Evolutionary conservation across 2,888 invertebrate genomes (phyloP), one percentile per base, ranked within the genome.

Genomic region (Amphipoea lucens): DNA sequence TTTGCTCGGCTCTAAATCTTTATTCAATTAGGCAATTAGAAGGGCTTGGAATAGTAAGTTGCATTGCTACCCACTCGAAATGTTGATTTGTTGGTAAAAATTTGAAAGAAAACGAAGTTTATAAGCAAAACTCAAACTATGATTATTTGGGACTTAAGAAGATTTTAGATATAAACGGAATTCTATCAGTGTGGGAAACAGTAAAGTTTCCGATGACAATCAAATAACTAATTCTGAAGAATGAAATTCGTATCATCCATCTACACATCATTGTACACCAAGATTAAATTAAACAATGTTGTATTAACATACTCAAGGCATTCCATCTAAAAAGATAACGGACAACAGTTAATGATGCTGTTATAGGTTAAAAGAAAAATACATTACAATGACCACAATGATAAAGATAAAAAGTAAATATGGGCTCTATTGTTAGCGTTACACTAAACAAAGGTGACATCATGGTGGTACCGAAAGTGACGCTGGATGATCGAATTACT

Each of bases 371-470:
- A 85, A 78, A 89, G 80, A 81, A 87, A 87, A 86, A 88, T 86
- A 78, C 77, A 90, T 85, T 82, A 85, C 81, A 75, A 83, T 78
- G 81, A 83, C 76, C 81, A 87, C 79, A 85, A 87, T 90, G 91
- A 91, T 90, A 91, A 90, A 82, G 91, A 92, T 90, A 91, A 93
- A 92, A 92, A 91, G 91, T 92, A 94, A 94, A 94, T 90, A 94
- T 84, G 90, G 90, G 87, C 89, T 78, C 88, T 86, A 92, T 91
- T 93, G 93, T 94, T 87, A 90, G 86, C 89, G 88, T 87, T 89
- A 89, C 88, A 88, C 89, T 89, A 90, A 91, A 91, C 91, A 92
- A 89, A 90, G 91, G 89, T 95, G 95, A 95, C 94, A 93, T 95
- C 94, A 94, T 90, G 90, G 92, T 80, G 86, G 86, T 87, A 87